These are phyloP conservation scores for Enteromius afrohamiltoni DNA, from an alignment of 2,797 vertebrate species.

Conservation along the genomic window DNA sequence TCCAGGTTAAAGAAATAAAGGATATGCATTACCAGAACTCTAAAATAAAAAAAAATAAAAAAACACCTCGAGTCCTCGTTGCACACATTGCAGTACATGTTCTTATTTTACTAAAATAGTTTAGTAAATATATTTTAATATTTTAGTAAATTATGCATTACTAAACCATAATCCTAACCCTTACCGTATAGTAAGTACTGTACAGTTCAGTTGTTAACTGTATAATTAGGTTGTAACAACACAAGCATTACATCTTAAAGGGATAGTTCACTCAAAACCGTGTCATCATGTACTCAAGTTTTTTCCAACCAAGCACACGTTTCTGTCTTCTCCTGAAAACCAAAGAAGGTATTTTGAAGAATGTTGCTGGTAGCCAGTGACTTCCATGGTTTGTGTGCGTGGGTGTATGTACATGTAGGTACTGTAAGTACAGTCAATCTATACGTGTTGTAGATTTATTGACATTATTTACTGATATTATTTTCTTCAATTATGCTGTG, in stretches of 20 bases:
- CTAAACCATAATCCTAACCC: background rate
- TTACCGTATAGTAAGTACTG: background rate
- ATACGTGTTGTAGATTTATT: too few species aligned
- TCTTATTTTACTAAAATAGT: too few species aligned
- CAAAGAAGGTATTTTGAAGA: background rate
- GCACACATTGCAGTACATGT: background rate
- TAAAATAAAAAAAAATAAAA: background rate
- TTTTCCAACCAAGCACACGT: background rate
- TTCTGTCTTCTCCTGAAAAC: background rate
- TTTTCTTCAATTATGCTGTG: too few species aligned
- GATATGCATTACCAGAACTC: background rate
- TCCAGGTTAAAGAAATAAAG: conserved; percentile 16
- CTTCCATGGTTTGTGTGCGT: too few species aligned
- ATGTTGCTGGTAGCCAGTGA: too few species aligned
- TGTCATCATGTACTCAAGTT: background rate
- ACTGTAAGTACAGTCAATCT: too few species aligned
- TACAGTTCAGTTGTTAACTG: background rate
- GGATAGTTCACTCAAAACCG: background rate
- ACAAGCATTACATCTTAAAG: background rate
- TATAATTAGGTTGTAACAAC: background rate
- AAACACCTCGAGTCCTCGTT: too few species aligned
- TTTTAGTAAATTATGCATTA: too few species aligned
- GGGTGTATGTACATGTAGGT: too few species aligned
- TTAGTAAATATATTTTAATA: too few species aligned
- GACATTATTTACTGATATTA: too few species aligned